phyloP scores from a whole-genome alignment of 2,888 invertebrate species.

The Euclidia mi region DNA sequence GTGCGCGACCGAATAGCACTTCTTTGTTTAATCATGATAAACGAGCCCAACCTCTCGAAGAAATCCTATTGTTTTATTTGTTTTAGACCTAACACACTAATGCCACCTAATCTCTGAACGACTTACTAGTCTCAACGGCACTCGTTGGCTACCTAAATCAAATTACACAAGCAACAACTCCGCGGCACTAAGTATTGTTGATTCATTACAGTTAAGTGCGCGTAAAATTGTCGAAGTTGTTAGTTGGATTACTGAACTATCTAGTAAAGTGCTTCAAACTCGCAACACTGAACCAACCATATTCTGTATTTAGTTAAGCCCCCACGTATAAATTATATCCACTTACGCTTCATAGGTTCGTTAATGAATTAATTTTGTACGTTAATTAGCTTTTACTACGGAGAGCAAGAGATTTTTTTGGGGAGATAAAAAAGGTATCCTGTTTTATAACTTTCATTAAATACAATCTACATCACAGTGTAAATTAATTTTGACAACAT shows the following conservation, averaged over 20 bases:
- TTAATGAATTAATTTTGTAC: not conserved
- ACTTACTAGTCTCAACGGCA: no score
- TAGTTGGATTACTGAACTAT: constrained; percentile 2
- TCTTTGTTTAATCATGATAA: no score
- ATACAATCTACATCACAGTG: no score
- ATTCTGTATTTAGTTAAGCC: not conserved
- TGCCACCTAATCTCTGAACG: no score
- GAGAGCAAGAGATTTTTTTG: no score
- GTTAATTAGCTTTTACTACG: not conserved
- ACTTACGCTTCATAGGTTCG: not conserved
- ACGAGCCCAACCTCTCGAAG: no score
- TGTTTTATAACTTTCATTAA: no score
- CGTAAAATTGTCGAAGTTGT: constrained; percentile 1
- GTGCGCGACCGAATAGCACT: no score
- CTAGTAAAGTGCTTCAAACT: constrained; percentile 4
- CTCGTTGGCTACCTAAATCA: not conserved
- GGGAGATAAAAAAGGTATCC: no score
- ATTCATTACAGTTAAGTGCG: not conserved
- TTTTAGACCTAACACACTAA: no score
- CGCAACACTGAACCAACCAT: not conserved
- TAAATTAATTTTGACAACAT: not conserved
- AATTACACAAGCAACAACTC: not conserved
- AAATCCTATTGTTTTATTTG: no score
- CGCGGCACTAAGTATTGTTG: not conserved
- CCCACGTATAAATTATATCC: not conserved